Evolutionary conservation across 2,888 invertebrate genomes (phyloP).

Genomic region (Drosophila eohydei): DNA sequence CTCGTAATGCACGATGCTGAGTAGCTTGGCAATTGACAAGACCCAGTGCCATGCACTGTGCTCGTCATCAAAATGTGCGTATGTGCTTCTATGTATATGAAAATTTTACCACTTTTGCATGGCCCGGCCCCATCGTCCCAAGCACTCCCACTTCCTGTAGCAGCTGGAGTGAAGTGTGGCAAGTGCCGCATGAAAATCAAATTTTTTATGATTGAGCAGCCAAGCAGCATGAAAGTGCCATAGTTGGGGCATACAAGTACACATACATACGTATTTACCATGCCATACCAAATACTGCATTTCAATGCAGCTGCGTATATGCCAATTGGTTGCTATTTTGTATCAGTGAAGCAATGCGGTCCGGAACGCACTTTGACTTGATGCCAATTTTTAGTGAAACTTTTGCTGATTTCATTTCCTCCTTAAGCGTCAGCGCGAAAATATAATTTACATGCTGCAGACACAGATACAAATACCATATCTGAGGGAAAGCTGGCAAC

Average conservation of each 20-base stretch:
- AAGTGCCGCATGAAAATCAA: constrained; percentile 73
- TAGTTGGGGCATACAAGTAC: constrained; percentile 14
- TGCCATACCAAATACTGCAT: constrained; percentile 24
- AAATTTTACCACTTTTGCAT: constrained; percentile 24
- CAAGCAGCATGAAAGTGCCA: constrained; percentile 67
- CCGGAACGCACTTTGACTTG: constrained; percentile 70
- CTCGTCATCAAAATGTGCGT: constrained; percentile 33
- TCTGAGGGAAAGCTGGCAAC: not conserved
- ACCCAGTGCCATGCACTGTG: constrained; percentile 28
- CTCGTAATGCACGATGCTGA: constrained; percentile 26
- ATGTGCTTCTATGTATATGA: constrained; percentile 18
- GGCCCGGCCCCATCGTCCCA: not conserved
- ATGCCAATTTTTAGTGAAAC: constrained; percentile 68
- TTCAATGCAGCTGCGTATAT: constrained; percentile 31
- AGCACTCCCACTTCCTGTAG: not conserved
- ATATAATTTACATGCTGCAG: constrained; percentile 71
- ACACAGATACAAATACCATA: constrained; percentile 10
- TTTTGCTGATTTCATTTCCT: constrained; percentile 75
- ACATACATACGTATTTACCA: not conserved
- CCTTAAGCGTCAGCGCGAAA: constrained; percentile 64
- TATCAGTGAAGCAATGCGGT: constrained; percentile 71
- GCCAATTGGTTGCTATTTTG: constrained; percentile 70
- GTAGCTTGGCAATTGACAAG: constrained; percentile 50
- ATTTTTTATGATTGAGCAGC: constrained; percentile 79
- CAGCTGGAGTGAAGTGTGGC: constrained; percentile 48